Base-by-base conservation (phyloP, 1,140 invertebrate genomes). In the Drosophila pseudoananassae region DNA sequence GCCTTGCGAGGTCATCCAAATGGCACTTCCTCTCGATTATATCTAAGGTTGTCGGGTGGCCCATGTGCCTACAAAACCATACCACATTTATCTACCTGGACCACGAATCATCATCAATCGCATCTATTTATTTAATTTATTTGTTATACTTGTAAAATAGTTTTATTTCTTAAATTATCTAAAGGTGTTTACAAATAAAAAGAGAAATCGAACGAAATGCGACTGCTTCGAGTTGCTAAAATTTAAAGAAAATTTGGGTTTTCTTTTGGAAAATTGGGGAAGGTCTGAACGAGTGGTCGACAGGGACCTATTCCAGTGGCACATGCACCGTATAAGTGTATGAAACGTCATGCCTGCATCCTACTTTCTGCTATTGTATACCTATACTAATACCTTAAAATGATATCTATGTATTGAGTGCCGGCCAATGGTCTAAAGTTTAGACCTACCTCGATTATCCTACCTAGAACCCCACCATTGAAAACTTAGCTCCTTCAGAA, bases 71-170 rank as follows among this genome's bases (percentile, higher is more conserved):
- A 71, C 27, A 59, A 75, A 20, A 20, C 20, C 20, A 20, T 20
- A 20, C 20, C n/a, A n/a, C n/a, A n/a, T n/a, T n/a, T n/a, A n/a
- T n/a, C 20, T 20, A 20, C 20, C 3, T 20, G 20, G 23, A 55
- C n/a, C 27, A 61, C 23, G 27, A 14, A 14, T 17, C 55, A 68
- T 56, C 25, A 58, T 75, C 59, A 38, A 46, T 66, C 64, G 61
- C 69, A 55, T 56, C 60, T 88, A 85, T 82, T 87, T 82, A 85
- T 82, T 78, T 78, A 75, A 88, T 57, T 82, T 81, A 81, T 82
- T 84, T 87, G 82, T 87, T 87, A 78, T 76, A 72, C 63, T 74
- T 81, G 53, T 65, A 66, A 76, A 49, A 52, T 60, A 58, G 45
- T 55, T 47, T 45, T 38, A 76, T 77, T 80, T 79, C 74, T 56